Conservation (phyloP, 1,140 invertebrate genomes). For the Nymphalis io region DNA sequence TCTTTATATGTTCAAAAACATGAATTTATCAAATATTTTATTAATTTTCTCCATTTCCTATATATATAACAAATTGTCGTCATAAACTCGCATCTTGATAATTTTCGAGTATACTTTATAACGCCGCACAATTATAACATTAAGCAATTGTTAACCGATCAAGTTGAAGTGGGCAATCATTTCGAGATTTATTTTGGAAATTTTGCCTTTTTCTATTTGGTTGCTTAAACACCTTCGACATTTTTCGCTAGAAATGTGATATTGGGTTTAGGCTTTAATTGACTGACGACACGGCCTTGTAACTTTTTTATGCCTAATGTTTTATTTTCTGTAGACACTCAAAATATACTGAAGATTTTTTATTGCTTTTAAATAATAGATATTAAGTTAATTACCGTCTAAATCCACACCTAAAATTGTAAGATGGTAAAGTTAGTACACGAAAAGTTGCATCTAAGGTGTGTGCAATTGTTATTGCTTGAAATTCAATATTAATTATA, state of each 20-base stretch:
- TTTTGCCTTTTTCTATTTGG: constrained; percentile 41
- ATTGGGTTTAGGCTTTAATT: constrained; percentile 76
- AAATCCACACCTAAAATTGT: constrained; percentile 68
- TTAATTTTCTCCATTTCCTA: not conserved
- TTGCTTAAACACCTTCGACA: constrained; percentile 47
- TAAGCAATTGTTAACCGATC: constrained; percentile 51
- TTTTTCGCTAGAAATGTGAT: constrained; percentile 66
- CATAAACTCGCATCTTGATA: not conserved
- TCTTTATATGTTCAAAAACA: not conserved
- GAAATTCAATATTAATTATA: constrained; percentile 26
- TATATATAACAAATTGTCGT: constrained; percentile 3
- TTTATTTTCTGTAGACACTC: constrained; percentile 8
- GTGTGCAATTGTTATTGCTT: constrained; percentile 75
- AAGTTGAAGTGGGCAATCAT: constrained; percentile 39
- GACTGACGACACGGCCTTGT: constrained; percentile 52
- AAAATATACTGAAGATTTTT: constrained; percentile 22
- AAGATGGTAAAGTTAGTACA: constrained; percentile 64
- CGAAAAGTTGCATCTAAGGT: constrained; percentile 55
- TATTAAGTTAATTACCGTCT: constrained; percentile 70
- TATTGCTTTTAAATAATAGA: constrained; percentile 46
- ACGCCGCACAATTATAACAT: constrained; percentile 64
- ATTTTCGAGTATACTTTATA: constrained; percentile 46
- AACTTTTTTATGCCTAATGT: constrained; percentile 43
- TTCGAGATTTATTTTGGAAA: constrained; percentile 10
- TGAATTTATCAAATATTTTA: not conserved